Base-by-base conservation (phyloP, 1,140 invertebrate genomes). In the Pararge aegeria region DNA sequence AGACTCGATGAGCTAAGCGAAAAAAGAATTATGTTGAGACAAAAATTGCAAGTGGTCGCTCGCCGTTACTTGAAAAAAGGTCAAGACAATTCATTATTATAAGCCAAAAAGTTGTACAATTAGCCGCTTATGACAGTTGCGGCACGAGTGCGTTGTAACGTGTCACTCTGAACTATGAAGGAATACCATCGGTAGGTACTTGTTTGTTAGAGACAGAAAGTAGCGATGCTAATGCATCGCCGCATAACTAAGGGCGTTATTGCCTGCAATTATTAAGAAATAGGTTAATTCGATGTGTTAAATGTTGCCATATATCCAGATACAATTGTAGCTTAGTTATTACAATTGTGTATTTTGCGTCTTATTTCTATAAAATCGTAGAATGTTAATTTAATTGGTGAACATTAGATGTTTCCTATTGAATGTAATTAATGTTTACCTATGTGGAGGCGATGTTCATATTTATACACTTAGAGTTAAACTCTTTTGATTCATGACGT, bases 231-330 rank as follows among this genome's bases (percentile, higher is more conserved):
- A 19, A 59, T 18, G 30, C 21, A 16, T 50, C 16, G 37, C 48
- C 30, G 12, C 15, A 21, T 49, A 18, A 1, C 6, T n/a, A n/a
- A n/a, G 34, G 53, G 53, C 60, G n/a, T 34, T 13, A 24, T 24
- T 3, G 37, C 54, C 34, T 52, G 15, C 44, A 10, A 27, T 61
- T 19, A 21, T 27, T 61, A 55, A 55, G 13, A 55, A 56, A 56
- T 62, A 62, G 46, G 50, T 55, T 61, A 61, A 61, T 55, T 62
- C 60, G 60, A 62, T 62, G 60, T 62, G 60, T 62, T 62, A 62
- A 62, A 62, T 62, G 60, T 62, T 62, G 60, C 60, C 60, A 62
- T 62, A 62, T 62, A 62, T 56, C 60, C 60, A 52, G 53, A 55
- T 56, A 62, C 60, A 56, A 62, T 55, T 62, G 60, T 62, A 62